Conservation (phyloP, 2,113 vertebrate genomes). For the Okapia johnstoni region DNA sequence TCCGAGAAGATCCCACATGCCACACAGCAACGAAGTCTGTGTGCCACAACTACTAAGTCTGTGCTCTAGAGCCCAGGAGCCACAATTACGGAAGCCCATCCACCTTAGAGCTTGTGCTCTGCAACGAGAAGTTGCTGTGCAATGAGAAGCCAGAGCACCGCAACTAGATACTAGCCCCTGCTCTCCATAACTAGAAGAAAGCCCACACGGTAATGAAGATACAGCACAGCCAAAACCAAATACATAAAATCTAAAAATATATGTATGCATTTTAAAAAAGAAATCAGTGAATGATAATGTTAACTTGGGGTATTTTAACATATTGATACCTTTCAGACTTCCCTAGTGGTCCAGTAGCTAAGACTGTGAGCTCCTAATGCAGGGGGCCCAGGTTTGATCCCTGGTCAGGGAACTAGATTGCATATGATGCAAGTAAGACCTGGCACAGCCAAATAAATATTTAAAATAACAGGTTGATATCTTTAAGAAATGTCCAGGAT, state of each 20-base stretch:
- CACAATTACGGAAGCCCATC: not conserved
- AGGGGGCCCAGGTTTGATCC: not conserved
- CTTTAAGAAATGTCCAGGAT: not conserved
- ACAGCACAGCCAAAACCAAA: not conserved
- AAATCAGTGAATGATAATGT: not conserved
- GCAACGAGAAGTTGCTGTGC: not conserved
- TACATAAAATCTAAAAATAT: not conserved
- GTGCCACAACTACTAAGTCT: not conserved
- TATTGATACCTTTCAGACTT: not conserved
- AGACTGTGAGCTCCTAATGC: not conserved
- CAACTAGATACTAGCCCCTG: accelerated
- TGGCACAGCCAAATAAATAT: not conserved
- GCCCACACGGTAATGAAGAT: not conserved
- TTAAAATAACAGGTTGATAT: not conserved
- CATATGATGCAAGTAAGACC: not conserved
- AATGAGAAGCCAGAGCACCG: not conserved
- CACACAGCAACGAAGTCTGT: accelerated
- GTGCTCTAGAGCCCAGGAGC: not conserved
- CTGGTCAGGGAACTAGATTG: not conserved
- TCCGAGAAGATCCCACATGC: not conserved
- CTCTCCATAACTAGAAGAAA: not conserved
- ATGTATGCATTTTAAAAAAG: not conserved
- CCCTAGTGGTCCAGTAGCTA: not conserved
- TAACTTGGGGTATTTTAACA: not conserved
- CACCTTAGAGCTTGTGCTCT: not conserved